These are phyloP conservation scores for Sebastes hopkinsi DNA, from an alignment of 2,797 vertebrate species.

Conservation along the genomic window DNA sequence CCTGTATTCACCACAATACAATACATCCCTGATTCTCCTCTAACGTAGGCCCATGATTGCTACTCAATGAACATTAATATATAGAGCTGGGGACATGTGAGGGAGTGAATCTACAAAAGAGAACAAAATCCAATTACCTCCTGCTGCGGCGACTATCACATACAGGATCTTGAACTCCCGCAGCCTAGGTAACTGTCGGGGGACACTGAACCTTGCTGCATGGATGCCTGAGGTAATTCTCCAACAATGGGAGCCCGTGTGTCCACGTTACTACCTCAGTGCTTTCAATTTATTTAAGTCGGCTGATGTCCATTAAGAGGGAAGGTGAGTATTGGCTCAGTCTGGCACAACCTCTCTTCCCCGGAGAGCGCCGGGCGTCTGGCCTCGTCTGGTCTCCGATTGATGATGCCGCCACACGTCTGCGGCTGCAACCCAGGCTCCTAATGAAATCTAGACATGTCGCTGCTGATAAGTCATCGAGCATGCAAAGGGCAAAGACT, in stretches of 20 bases:
- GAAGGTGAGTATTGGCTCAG: constrained; percentile 47
- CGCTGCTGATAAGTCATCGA: constrained; percentile 2
- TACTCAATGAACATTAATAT: constrained; percentile 68
- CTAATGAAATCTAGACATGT: constrained; percentile 35
- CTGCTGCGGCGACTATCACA: constrained; percentile 42
- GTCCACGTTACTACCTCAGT: constrained; percentile 47
- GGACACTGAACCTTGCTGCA: constrained; percentile 56
- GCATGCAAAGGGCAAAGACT: constrained; percentile 14
- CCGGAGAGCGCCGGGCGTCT: constrained; percentile 36
- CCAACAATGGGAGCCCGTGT: constrained; percentile 46
- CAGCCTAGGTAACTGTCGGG: constrained; percentile 62
- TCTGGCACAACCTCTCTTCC: constrained; percentile 39
- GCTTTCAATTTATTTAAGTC: constrained; percentile 70
- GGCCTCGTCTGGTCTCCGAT: constrained; percentile 31
- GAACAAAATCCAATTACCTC: constrained; percentile 78
- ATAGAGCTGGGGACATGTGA: constrained; percentile 38
- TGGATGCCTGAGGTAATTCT: constrained; percentile 56
- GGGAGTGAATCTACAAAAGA: constrained; percentile 59
- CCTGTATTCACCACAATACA: constrained; percentile 14
- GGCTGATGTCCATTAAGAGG: constrained; percentile 65
- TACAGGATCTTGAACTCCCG: constrained; percentile 58
- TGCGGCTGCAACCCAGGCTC: not conserved
- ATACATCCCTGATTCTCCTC: constrained; percentile 25
- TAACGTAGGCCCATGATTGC: constrained; percentile 53
- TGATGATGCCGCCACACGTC: constrained; percentile 23